Base-by-base conservation (phyloP, 2,888 invertebrate species). In the Pimpla rufipes region DNA sequence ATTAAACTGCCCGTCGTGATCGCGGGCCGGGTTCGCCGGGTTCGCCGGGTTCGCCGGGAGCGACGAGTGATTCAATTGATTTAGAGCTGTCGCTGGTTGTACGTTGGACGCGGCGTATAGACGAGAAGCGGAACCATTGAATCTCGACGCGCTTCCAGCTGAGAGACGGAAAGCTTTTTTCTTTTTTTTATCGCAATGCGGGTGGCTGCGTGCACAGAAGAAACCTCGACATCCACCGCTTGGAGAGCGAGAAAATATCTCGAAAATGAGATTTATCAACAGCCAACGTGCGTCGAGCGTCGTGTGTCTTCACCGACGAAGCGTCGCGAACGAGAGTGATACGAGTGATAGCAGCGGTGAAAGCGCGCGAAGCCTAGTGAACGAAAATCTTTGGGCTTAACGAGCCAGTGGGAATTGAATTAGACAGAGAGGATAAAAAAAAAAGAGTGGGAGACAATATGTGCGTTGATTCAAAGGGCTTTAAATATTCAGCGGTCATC, bases 401-500 rank as follows among this genome's bases (percentile, higher is more conserved):
- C 62, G 35, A 50, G 45, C 62, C n/a, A 35, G 29, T 16, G 21
- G 13, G 35, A 57, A 73, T 59, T 57, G 57, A 21, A 55, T 11
- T n/a, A 10, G 52, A 67, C 40, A 10, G 57, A 13, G 16, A 59
- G 35, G n/a, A 37, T 8, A 35, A 59, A 57, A n/a, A 59, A 11
- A 55, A 50, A 37, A 37, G 50, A 42, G 67, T 52, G 62, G 52
- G 45, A 42, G 29, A 45, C 23, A 35, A 59, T 50, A 21, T 40
- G 55, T 42, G 13, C 37, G 62, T 29, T 64, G 21, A 66, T 59
- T 70, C 23, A 50, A 80, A 77, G 80, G 74, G 80, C 84, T 86
- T 85, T 71, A 79, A 86, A 86, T 86, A 79, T 77, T 75, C 80
- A 86, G 68, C 86, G 84, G 87, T 88, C 88, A 87, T 87, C 86